Base-by-base conservation (phyloP, 2,113 vertebrate species). In the Paramisgurnus dabryanus region DNA sequence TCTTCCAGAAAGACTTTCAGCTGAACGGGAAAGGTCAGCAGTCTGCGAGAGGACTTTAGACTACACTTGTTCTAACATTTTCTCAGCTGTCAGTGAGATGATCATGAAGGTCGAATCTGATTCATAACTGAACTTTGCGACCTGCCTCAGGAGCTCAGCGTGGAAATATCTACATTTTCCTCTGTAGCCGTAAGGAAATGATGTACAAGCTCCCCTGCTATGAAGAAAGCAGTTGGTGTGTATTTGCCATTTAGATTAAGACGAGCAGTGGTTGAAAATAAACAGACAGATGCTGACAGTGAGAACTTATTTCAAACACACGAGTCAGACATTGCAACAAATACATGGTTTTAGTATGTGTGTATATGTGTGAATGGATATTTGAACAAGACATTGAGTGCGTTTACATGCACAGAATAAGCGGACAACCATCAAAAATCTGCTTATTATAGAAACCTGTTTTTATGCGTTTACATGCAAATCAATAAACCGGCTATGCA, bases 21-120 rank as follows among this genome's bases (percentile, higher is more conserved):
- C 82, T 78, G 27, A 72, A 87, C 87, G 71, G 79, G 65, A 88
- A 84, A 87, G 89, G 88, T 91, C 84, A 88, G 84, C 82, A 49
- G 47, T 81, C 76, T 47, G 65, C 15, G 76, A 57, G 40, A 81
- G 12, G 45, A 78, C 81, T 67, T 68, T 71, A 49, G 69, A 70
- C 10, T 57, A 63, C n/a, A 64, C 65, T 79, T 55, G 45, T 78
- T 85, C 68, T 58, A 73, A 81, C 80, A 69, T 84, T 85, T 87
- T 79, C 78, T 73, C 64, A 82, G 83, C 40, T 60, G 65, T 86
- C 87, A 87, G 40, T 78, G 50, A 67, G 78, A 87, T 76, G 67
- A 78, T 87, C 75, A 77, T 0, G 12, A 60, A 61, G 84, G 82
- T 70, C 39, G 63, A 40, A 80, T 84, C 77, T 11, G 79, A 73